Evolutionary conservation across 2,797 vertebrate genomes (phyloP).

Genomic region (Trichosurus vulpecula): DNA sequence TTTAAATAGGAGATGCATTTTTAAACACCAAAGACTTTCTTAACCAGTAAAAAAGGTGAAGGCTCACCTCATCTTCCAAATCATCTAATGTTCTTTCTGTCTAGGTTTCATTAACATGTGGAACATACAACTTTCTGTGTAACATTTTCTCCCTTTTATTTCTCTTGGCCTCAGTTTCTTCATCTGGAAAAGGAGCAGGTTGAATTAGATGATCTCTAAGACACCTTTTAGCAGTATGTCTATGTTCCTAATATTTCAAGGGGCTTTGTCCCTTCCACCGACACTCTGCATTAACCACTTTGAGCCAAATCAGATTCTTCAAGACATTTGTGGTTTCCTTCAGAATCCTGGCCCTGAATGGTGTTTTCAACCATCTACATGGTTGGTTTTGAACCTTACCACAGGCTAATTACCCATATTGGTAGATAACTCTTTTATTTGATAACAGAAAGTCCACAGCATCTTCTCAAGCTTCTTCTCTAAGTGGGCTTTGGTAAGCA

Average conservation of each 20-base stretch:
- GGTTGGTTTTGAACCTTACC: background rate
- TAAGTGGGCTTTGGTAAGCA: background rate
- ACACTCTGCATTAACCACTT: background rate
- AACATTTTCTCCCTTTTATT: background rate
- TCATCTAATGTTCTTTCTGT: background rate
- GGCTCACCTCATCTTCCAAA: background rate
- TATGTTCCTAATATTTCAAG: background rate
- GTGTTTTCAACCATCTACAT: background rate
- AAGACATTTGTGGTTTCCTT: background rate
- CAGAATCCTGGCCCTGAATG: background rate
- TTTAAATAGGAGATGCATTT: conserved; percentile 62
- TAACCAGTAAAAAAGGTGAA: background rate
- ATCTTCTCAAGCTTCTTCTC: background rate
- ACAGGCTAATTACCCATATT: background rate
- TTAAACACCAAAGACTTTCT: conserved; percentile 37
- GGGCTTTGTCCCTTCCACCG: background rate
- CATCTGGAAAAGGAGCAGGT: background rate
- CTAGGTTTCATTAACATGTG: background rate
- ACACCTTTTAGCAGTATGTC: background rate
- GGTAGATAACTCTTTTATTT: background rate
- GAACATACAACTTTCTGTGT: background rate
- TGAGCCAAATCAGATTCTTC: background rate
- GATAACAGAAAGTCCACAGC: background rate
- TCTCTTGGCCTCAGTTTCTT: background rate
- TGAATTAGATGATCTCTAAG: background rate